phyloP scores from a whole-genome alignment of 30 jellyfish, hydroid and myxozoan species.

The Rhopilema esculentum region DNA sequence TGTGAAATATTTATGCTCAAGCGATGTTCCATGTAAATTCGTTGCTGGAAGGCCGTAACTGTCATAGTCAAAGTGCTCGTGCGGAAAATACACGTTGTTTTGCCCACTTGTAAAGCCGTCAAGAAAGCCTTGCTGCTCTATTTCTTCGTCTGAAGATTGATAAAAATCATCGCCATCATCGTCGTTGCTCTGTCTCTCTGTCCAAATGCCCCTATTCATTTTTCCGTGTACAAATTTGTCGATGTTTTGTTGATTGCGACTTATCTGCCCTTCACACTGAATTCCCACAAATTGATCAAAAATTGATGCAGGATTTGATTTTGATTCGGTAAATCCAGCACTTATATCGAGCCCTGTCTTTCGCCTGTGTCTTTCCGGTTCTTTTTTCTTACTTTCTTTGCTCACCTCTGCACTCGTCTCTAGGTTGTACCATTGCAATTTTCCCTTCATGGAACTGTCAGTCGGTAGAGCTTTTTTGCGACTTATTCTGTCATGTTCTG shows the following conservation, averaged over 20 bases:
- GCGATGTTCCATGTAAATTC: not conserved
- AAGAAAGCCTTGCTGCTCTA: constrained; percentile 4
- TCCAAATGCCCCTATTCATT: constrained; percentile 44
- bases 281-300: constrained; percentile 1
- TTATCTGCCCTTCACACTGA: constrained; percentile 5
- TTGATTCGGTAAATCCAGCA: not conserved
- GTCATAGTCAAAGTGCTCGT: not conserved
- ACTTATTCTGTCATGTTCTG: not conserved
- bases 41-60: not conserved
- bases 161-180: constrained; percentile 33
- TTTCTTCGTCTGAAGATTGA: constrained; percentile 40
- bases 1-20: not conserved
- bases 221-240: not conserved
- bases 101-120: not conserved
- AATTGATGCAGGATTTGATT: not conserved
- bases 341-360: constrained; percentile 16
- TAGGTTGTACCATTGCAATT: constrained; percentile 25
- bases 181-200: constrained; percentile 5
- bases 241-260: not conserved
- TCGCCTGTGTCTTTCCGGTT: not conserved
- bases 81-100: not conserved
- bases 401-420: not conserved
- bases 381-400: not conserved
- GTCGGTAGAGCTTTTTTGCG: not conserved
- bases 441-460: not conserved